Evolutionary conservation across 1,140 invertebrate genomes (phyloP).

Genomic region (Pseudoatta argentina): DNA sequence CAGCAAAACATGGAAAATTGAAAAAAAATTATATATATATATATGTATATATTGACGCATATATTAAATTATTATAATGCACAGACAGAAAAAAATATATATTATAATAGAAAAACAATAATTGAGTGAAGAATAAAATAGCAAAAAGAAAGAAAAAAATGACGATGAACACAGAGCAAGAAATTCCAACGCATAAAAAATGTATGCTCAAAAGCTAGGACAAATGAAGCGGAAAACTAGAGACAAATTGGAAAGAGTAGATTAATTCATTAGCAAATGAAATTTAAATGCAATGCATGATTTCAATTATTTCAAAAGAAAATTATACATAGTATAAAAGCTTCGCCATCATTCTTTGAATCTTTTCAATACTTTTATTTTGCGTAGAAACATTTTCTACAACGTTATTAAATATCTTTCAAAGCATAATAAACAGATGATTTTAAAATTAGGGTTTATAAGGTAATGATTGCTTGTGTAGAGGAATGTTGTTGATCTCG

Average conservation of each 20-base stretch:
- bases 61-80: not conserved
- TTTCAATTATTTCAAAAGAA: not conserved
- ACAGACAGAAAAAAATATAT: not conserved
- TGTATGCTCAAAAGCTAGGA: conserved; percentile 11
- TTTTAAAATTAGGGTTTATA: not conserved
- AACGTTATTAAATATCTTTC: not conserved
- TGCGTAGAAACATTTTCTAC: not conserved
- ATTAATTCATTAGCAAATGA: conserved; percentile 13
- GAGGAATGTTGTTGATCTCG: conserved; percentile 16
- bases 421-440: not conserved
- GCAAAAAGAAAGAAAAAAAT: not conserved
- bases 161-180: not conserved
- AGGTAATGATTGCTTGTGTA: not conserved
- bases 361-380: conserved; percentile 6
- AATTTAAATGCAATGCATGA: conserved; percentile 11
- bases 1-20: too few species aligned
- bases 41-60: too few species aligned
- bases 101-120: not conserved
- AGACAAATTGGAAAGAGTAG: conserved; percentile 1
- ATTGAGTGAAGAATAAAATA: conserved; percentile 37
- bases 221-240: not conserved
- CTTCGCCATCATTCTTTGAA: not conserved
- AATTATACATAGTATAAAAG: not conserved
- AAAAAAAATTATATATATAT: too few species aligned
- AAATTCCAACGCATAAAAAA: not conserved